Conservation (phyloP, 2,113 vertebrate genomes). For the Alces alces region DNA sequence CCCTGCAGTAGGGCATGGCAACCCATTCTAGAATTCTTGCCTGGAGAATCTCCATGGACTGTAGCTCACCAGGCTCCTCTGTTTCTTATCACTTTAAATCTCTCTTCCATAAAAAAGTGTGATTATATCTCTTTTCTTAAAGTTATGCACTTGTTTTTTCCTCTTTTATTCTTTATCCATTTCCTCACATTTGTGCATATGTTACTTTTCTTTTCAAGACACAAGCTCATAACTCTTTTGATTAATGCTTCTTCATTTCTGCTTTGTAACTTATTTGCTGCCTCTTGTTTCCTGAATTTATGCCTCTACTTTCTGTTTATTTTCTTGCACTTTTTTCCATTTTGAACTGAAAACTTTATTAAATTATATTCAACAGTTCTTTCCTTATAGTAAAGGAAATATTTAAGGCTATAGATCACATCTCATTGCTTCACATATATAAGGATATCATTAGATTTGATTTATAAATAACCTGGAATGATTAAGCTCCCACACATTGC, state of each 20-base stretch:
- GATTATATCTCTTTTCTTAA: neutral
- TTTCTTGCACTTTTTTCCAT: neutral
- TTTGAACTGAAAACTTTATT: neutral
- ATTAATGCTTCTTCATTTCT: neutral
- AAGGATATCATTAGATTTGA: neutral
- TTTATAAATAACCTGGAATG: neutral
- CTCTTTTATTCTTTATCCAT: neutral
- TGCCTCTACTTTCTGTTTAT: neutral
- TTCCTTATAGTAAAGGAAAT: neutral
- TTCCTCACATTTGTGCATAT: neutral
- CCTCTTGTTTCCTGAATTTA: neutral
- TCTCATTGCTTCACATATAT: neutral
- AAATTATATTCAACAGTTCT: neutral
- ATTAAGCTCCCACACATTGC: neutral
- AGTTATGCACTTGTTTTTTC: neutral
- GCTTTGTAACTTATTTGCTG: neutral
- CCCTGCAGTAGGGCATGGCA: neutral
- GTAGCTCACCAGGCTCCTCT: neutral
- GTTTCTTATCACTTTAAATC: neutral
- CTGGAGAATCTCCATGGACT: neutral
- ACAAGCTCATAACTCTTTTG: neutral
- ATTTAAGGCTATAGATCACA: neutral
- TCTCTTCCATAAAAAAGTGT: neutral
- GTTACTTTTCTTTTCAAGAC: slow-evolving; percentile 7
- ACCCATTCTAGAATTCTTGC: neutral